Percentiles rank a stretch among this genome's conserved stretches.
Evolutionary conservation across 2,888 invertebrate genomes (phyloP).

Genomic region (Caenorhabditis auriculariae): DNA sequence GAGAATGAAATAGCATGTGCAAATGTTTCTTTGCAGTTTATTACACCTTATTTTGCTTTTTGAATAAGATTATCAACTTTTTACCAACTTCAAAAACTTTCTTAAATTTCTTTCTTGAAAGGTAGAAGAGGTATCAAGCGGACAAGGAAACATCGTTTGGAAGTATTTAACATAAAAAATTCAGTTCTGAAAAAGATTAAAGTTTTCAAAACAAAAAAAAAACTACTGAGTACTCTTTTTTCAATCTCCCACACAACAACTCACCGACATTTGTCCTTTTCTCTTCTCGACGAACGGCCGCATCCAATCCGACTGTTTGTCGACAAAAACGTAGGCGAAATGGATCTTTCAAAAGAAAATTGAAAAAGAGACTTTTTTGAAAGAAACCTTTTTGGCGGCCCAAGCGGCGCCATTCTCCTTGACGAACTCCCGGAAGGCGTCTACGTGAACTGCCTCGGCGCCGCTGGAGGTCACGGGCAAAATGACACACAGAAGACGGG

Average conservation of each 20-base stretch:
- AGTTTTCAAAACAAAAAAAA: too few species aligned
- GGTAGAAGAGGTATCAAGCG: too few species aligned
- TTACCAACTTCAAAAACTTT: not conserved
- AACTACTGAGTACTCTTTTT: too few species aligned
- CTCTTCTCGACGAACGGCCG: constrained; percentile 45
- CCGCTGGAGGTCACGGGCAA: constrained; percentile 39
- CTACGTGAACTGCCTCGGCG: constrained; percentile 39
- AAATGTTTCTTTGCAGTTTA: too few species aligned
- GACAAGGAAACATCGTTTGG: too few species aligned
- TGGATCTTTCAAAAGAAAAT: constrained; percentile 14
- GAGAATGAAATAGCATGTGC: too few species aligned
- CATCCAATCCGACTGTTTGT: constrained; percentile 52
- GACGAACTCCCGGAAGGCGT: constrained; percentile 40
- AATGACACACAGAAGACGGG: constrained; percentile 53
- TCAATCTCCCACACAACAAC: too few species aligned
- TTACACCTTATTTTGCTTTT: too few species aligned
- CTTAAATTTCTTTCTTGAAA: not conserved
- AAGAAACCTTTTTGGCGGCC: constrained; percentile 20
- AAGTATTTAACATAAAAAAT: too few species aligned
- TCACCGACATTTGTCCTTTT: constrained; percentile 13
- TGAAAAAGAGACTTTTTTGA: not conserved
- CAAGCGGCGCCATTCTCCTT: constrained; percentile 19
- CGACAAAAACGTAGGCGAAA: constrained; percentile 47
- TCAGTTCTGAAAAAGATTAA: too few species aligned
- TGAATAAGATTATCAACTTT: too few species aligned